Conservation (phyloP, 2,113 vertebrate species). For the Colius striatus region DNA sequence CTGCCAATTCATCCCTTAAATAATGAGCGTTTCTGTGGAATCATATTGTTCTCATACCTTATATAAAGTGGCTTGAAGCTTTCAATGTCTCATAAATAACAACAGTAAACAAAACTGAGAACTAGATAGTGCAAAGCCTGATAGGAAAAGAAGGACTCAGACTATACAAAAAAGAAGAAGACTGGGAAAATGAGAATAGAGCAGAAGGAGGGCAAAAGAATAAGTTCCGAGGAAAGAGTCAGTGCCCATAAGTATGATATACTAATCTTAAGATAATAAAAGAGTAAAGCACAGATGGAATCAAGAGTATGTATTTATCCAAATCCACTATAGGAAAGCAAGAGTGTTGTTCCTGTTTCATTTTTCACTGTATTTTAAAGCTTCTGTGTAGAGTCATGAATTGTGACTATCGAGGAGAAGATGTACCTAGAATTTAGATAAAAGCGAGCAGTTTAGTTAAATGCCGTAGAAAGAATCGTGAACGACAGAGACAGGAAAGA, state of each 20-base stretch:
- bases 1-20: not conserved
- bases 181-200: not conserved
- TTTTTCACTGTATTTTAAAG: not conserved
- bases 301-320: not conserved
- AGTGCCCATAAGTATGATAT: not conserved
- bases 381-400: not conserved
- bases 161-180: not conserved
- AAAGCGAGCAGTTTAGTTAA: not conserved
- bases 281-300: not conserved
- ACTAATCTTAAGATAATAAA: not conserved
- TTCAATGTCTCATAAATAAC: not conserved
- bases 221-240: not conserved
- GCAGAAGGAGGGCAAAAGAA: not conserved
- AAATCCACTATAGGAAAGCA: not conserved
- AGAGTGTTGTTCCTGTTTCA: not conserved
- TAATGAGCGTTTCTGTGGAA: not conserved
- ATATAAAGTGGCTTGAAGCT: not conserved
- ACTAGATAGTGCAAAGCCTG: not conserved
- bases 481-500: not conserved
- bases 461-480: not conserved
- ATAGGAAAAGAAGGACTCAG: not conserved
- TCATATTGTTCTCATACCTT: not conserved
- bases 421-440: not conserved
- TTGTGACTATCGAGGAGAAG: not conserved
- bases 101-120: not conserved